Conservation (phyloP, 35 echinoderm and acorn worm genomes). For the Ophiothrix spiculata region DNA sequence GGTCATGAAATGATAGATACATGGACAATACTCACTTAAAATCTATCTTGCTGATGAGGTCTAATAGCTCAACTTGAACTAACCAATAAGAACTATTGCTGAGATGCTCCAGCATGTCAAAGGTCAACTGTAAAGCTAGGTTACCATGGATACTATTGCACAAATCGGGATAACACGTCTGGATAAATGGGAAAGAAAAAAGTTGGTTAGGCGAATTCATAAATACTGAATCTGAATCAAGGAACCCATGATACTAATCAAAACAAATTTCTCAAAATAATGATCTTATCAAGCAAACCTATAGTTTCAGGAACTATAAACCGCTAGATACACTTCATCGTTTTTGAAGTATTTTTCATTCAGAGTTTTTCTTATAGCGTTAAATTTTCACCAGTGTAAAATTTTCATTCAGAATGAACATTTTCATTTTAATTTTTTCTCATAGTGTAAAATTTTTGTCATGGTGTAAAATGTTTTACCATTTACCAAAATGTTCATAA, state of each 20-base stretch:
- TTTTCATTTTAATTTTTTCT: too few species aligned
- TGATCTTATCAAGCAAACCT: neutral
- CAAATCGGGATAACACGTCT: conserved; percentile 77
- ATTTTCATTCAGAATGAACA: too few species aligned
- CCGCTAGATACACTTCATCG: neutral
- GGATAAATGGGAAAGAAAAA: conserved; percentile 19
- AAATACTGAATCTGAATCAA: too few species aligned
- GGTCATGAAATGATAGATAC: too few species aligned
- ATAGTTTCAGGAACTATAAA: neutral
- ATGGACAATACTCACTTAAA: conserved; percentile 66
- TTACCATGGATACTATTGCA: conserved; percentile 78
- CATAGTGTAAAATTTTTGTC: too few species aligned
- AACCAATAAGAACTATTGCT: conserved; percentile 87
- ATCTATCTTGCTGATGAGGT: conserved; percentile 66
- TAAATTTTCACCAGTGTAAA: too few species aligned
- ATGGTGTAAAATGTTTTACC: too few species aligned
- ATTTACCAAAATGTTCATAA: too few species aligned
- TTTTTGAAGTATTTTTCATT: too few species aligned
- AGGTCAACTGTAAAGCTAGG: conserved; percentile 64
- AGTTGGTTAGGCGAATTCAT: too few species aligned
- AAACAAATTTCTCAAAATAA: neutral
- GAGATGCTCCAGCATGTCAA: conserved; percentile 69
- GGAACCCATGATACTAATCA: neutral
- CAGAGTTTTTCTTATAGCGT: too few species aligned
- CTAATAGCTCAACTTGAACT: conserved; percentile 85